A percentile compares a stretch with the other conserved stretches of the same genome.
These are phyloP conservation scores for Alentia gelatinosa DNA, from an alignment of 2,888 invertebrate species.

Conservation along the genomic window DNA sequence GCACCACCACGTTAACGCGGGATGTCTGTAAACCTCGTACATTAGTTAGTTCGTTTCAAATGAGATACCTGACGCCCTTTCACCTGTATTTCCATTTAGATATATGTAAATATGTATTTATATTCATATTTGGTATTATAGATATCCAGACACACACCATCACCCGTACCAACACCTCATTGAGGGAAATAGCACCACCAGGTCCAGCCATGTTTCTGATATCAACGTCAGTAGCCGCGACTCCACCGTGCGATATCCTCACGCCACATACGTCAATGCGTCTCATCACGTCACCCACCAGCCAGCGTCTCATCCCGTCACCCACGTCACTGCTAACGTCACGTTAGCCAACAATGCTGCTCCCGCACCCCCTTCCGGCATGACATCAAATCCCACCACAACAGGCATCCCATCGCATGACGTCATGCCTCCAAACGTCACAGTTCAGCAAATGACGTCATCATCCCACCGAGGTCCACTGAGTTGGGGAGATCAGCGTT, in stretches of 20 bases:
- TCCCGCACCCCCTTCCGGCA: neutral
- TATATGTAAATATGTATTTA: too few relatives aligned
- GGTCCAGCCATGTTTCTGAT: too few relatives aligned
- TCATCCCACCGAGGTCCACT: neutral
- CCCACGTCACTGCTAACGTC: neutral
- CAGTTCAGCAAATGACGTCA: neutral
- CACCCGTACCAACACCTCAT: slow-evolving; percentile 27
- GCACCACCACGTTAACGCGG: too few relatives aligned
- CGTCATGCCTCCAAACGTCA: slow-evolving; percentile 18
- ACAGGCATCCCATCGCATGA: neutral
- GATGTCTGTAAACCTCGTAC: too few relatives aligned
- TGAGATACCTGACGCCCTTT: too few relatives aligned
- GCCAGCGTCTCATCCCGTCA: neutral
- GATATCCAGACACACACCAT: slow-evolving; percentile 2
- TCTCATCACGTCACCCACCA: neutral
- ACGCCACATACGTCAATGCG: neutral
- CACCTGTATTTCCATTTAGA: too few relatives aligned
- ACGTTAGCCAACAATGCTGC: neutral
- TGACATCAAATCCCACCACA: neutral
- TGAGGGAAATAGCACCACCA: too few relatives aligned
- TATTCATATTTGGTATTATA: neutral
- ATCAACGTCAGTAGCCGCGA: neutral
- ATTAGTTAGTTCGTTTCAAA: too few relatives aligned
- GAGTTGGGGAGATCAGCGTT: too few relatives aligned
- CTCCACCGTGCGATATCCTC: neutral